Evolutionary conservation across 2,113 vertebrate genomes (phyloP).

Genomic region (Scopus umbretta): DNA sequence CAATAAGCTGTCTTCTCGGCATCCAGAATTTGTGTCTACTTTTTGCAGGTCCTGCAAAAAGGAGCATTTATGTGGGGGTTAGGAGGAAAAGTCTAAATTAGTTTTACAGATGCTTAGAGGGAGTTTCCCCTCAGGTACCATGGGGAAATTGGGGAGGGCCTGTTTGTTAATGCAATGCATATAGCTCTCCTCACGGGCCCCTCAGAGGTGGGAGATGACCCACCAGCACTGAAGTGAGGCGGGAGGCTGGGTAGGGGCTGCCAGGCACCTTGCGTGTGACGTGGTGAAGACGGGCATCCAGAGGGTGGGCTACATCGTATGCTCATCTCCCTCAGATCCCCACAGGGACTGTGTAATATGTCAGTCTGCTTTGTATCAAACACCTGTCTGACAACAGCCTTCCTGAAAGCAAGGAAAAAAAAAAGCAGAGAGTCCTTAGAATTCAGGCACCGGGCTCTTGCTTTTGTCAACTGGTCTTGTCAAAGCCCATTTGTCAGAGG

Average conservation of each 20-base stretch:
- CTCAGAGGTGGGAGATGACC: neutral
- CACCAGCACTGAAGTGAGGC: neutral
- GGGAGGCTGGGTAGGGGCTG: neutral
- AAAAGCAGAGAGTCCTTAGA: neutral
- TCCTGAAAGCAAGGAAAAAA: neutral
- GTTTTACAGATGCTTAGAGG: slow-evolving; percentile 5
- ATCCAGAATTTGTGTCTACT: neutral
- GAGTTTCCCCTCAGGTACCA: neutral
- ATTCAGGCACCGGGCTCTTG: neutral
- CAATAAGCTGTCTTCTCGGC: neutral
- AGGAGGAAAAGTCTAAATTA: neutral
- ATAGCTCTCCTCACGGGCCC: neutral
- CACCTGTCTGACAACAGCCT: neutral
- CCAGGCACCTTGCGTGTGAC: neutral
- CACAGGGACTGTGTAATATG: neutral
- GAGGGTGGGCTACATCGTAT: neutral
- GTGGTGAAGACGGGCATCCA: neutral
- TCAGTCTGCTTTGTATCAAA: slow-evolving; percentile 9
- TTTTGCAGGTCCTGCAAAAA: neutral
- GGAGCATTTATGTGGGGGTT: neutral
- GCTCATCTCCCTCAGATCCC: neutral
- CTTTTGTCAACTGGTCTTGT: slow-evolving; percentile 23
- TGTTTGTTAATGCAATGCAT: neutral
- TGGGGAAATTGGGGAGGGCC: neutral
- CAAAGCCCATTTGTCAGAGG: slow-evolving; percentile 29